Evolutionary conservation across 2,113 vertebrate species (phyloP).

Genomic region (Hippoglossus stenolepis): DNA sequence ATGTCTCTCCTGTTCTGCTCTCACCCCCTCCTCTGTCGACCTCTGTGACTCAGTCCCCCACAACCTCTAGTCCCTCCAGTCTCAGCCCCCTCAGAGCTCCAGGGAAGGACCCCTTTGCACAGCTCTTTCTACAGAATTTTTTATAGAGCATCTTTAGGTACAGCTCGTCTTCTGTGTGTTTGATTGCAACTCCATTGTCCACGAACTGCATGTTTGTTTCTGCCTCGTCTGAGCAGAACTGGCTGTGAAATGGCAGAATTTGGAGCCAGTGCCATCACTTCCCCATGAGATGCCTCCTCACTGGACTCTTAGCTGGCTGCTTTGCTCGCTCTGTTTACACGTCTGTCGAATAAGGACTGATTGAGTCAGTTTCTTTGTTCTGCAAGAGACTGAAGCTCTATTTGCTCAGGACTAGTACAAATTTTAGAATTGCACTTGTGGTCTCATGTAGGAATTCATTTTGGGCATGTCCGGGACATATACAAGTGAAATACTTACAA

Average conservation of each 20-base stretch:
- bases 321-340: constrained; percentile 20
- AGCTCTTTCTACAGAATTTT: constrained; percentile 96
- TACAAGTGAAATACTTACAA: too few relatives aligned
- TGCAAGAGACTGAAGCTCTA: constrained; percentile 11
- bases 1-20: constrained; percentile 67
- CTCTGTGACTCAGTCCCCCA: constrained; percentile 90
- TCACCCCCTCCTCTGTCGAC: constrained; percentile 68
- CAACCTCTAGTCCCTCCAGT: constrained; percentile 93
- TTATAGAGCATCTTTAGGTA: constrained; percentile 95
- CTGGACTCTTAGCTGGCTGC: not conserved
- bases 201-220: constrained; percentile 45
- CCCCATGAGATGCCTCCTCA: not conserved
- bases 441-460: not conserved
- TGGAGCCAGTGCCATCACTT: not conserved
- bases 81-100: constrained; percentile 93
- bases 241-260: not conserved
- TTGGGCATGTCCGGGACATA: not conserved
- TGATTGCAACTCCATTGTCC: not conserved
- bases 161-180: constrained; percentile 75
- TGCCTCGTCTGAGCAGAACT: constrained; percentile 1
- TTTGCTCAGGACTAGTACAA: not conserved
- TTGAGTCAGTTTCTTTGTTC: not conserved
- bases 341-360: not conserved
- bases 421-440: not conserved
- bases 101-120: constrained; percentile 93